Evolutionary conservation across 2,888 invertebrate species (phyloP), one percentile per base, ranked within the genome.

Genomic region (Copidosoma aretas): DNA sequence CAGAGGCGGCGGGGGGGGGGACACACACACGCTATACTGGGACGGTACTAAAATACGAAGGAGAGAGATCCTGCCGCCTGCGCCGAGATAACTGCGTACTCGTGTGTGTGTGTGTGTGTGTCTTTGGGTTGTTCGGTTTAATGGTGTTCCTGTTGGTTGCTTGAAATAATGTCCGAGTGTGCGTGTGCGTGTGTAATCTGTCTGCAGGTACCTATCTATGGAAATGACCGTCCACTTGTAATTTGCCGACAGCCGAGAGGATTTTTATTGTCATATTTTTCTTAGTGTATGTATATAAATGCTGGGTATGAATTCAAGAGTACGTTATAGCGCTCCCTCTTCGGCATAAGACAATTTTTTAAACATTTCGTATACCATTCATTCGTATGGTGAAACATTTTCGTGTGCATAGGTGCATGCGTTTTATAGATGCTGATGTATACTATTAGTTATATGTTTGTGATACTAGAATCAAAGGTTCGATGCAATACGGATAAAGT

Each of bases 1-100:
- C 19, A 51, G 17, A 39, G 61, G 32, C 19, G 14, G 52, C 57
- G 39, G 66, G 19, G 62, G 58, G 58, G 21, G 43, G 43, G 25
- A 46, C 43, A 19, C 14, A 17, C 14, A n/a, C n/a, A n/a, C n/a
- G n/a, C n/a, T n/a, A n/a, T 21, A 25, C 21, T n/a, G 22, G 68
- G 71, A 69, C 71, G 71, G 71, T 73, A 79, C 76, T 81, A 80
- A 81, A 81, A 80, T 72, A 76, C 77, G 73, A 77, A 78, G 77
- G 73, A 67, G 75, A 69, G 70, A 75, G 79, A 80, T 80, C 76
- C 77, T 75, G 77, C 77, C 80, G 80, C 76, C 77, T 75, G 77
- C 77, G 77, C 74, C 75, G 71, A 77, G 79, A 80, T 80, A 80
- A 80, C 80, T 77, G 78, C 78, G 75, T 79, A 80, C 64, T 69